A percentile compares a stretch with the other conserved stretches of the same genome.
phyloP scores from a whole-genome alignment of 2,888 invertebrate genomes.

The Boloria euphrosyne region DNA sequence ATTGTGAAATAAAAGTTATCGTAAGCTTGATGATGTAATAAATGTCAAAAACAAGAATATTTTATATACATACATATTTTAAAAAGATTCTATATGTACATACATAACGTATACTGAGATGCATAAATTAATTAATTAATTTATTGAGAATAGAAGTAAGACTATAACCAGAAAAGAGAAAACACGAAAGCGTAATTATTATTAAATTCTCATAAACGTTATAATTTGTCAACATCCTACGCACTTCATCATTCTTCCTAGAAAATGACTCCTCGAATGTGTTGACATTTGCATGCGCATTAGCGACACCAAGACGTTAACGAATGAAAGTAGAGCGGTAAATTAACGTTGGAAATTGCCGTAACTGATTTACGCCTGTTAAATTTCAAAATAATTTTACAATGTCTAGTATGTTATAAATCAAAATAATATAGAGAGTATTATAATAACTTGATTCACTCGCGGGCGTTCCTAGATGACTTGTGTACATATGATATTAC shows the following conservation, averaged over 20 bases:
- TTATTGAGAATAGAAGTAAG: no score
- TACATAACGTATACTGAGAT: no score
- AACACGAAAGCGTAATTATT: not conserved
- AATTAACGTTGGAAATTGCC: slow-evolving; percentile 66
- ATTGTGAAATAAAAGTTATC: no score
- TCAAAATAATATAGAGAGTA: not conserved
- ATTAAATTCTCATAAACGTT: slow-evolving; percentile 18
- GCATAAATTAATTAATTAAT: no score
- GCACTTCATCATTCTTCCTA: slow-evolving; percentile 24
- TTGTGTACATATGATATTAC: no score
- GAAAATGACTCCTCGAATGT: slow-evolving; percentile 20
- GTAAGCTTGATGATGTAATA: no score
- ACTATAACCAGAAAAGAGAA: not conserved
- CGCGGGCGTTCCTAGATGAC: no score
- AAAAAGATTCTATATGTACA: no score
- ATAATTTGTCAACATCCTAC: slow-evolving; percentile 24
- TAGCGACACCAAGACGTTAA: slow-evolving; percentile 53
- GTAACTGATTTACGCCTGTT: slow-evolving; percentile 47
- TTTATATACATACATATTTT: no score
- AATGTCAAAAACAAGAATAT: no score
- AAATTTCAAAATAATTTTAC: slow-evolving; percentile 5
- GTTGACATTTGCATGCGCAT: slow-evolving; percentile 58
- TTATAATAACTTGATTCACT: not conserved
- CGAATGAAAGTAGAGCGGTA: slow-evolving; percentile 55
- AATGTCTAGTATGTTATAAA: slow-evolving; percentile 7